Evolutionary conservation across 2,888 invertebrate species (phyloP).

Genomic region (Apodemia zela): DNA sequence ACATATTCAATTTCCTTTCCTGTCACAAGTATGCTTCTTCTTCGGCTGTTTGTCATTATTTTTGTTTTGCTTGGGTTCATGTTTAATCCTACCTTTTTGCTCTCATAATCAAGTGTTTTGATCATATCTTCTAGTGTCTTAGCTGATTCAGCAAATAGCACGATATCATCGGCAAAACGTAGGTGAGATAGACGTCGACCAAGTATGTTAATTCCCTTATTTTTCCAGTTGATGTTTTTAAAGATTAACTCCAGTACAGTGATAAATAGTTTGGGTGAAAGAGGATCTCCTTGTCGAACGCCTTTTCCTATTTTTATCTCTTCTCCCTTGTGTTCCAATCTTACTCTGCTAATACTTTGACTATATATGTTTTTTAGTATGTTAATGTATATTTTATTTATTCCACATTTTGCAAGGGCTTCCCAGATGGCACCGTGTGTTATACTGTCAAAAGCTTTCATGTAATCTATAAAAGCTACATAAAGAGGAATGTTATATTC

Average conservation of each 20-base stretch:
- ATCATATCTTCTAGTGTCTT: conserved; percentile 24
- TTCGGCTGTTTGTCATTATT: conserved; percentile 11
- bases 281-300: conserved; percentile 19
- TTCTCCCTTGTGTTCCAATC: not conserved
- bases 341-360: not conserved
- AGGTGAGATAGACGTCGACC: conserved; percentile 17
- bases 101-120: conserved; percentile 19
- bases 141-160: not conserved
- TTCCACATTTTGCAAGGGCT: conserved; percentile 18
- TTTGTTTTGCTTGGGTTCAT: no score
- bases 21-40: conserved; percentile 11
- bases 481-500: conserved; percentile 22
- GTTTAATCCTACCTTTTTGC: conserved; percentile 20
- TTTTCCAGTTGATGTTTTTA: conserved; percentile 23
- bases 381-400: conserved; percentile 21
- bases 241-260: not conserved
- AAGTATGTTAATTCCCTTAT: conserved; percentile 22
- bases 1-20: conserved; percentile 23
- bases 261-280: conserved; percentile 12
- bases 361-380: conserved; percentile 26
- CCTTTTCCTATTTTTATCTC: conserved; percentile 10
- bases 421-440: conserved; percentile 23
- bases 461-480: conserved; percentile 14
- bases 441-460: conserved; percentile 17
- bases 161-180: not conserved